Evolutionary conservation across 2,797 vertebrate genomes (phyloP).

Genomic region (Artibeus lituratus): DNA sequence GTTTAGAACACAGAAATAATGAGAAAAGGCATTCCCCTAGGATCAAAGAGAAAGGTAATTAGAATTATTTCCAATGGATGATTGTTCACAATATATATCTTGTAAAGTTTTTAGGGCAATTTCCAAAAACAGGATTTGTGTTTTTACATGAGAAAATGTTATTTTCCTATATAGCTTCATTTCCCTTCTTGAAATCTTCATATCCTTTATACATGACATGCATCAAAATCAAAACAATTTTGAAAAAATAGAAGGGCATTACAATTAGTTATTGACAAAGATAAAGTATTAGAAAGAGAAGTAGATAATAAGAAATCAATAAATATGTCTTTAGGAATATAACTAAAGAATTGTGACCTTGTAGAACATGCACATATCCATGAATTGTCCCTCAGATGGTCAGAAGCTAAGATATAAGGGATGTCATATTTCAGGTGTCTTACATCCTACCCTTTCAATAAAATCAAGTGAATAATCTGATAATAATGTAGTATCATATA

Average conservation of each 20-base stretch:
- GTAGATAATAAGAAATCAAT: background rate
- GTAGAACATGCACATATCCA: background rate
- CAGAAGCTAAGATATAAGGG: background rate
- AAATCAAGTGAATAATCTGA: background rate
- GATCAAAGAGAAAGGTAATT: constrained; percentile 21
- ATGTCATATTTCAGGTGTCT: background rate
- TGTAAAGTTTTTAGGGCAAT: background rate
- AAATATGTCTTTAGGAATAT: background rate
- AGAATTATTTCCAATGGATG: background rate
- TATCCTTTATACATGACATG: background rate
- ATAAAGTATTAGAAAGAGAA: background rate
- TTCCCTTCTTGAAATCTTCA: background rate
- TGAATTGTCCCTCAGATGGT: background rate
- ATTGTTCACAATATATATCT: constrained; percentile 7
- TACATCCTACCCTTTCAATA: background rate
- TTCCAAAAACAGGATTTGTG: background rate
- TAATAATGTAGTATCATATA: background rate
- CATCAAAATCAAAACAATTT: background rate
- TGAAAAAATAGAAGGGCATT: background rate
- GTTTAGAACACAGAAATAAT: background rate
- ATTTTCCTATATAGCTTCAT: background rate
- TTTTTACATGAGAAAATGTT: background rate
- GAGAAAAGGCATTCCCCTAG: background rate
- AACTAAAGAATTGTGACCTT: background rate
- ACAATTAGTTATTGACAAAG: background rate